Evolutionary conservation across 2,888 invertebrate genomes (phyloP), one percentile per base, ranked within the genome.

Genomic region (Rhabditoides inermis): DNA sequence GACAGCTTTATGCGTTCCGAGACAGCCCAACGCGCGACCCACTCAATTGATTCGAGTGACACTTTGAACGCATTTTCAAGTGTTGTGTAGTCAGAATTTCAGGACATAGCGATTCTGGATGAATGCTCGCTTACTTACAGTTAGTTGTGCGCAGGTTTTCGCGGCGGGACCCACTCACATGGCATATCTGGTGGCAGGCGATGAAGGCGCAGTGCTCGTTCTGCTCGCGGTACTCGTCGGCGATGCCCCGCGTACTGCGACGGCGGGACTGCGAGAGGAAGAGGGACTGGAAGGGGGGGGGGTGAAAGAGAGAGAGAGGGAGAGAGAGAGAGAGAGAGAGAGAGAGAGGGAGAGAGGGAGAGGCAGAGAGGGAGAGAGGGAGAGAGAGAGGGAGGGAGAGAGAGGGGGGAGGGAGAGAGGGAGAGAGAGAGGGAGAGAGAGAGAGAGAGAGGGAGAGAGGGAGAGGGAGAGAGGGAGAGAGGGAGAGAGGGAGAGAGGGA

Each of bases 151-250:
- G n/a, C n/a, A n/a, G n/a, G n/a, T n/a, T n/a, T n/a, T n/a, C n/a
- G n/a, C n/a, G n/a, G n/a, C n/a, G n/a, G n/a, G n/a, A n/a, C n/a
- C n/a, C n/a, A n/a, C 56, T 57, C 41, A 63, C 63, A 51, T 63
- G 63, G 26, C 63, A 63, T 12, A 63, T 36, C 36, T 63, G 63
- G 44, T 63, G 59, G 23, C 63, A 63, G 5, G 59, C 60, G 30
- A 60, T 57, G 45, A 63, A 57, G 25, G 55, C 48, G 32, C 63
- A 63, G 22, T 61, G 56, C 6, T 54, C 45, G 35, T 63, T 63
- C 26, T 63, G 60, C 32, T 58, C 57, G 4, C 15, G 7, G 15
- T 15, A 15, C 32, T 10, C 7, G 32, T 32, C 10, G 15, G 32
- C 15, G 15, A 10, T 15, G 15, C 32, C 32, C 32, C 32, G 10